Evolutionary conservation across 2,888 invertebrate species (phyloP).

Genomic region (Himalopsyche japonica): DNA sequence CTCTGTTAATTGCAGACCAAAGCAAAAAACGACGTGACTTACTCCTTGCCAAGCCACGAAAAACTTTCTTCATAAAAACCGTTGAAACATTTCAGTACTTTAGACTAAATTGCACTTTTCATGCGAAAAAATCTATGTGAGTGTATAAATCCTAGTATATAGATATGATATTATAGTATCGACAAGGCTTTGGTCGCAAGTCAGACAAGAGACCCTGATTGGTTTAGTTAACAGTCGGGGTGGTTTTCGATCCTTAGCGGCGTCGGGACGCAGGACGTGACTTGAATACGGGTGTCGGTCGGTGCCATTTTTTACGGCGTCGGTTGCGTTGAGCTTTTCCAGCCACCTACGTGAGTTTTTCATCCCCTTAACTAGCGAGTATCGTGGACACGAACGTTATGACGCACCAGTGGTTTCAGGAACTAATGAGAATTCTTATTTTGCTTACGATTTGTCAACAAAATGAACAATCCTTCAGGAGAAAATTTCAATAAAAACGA

Average conservation of each 20-base stretch:
- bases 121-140: background rate
- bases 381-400: background rate
- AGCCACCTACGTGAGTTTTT: background rate
- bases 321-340: background rate
- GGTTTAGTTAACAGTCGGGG: slow-evolving; percentile 39
- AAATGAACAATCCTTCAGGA: no score
- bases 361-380: background rate
- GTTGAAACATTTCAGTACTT: background rate
- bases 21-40: no score
- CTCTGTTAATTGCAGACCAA: no score
- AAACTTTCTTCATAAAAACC: no score
- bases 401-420: background rate
- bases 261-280: slow-evolving; percentile 22
- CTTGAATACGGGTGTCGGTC: slow-evolving; percentile 16
- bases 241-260: slow-evolving; percentile 19
- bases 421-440: no score
- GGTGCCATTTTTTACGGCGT: background rate
- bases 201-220: slow-evolving; percentile 39
- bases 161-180: background rate
- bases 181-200: slow-evolving; percentile 1
- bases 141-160: background rate
- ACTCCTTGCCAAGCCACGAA: no score
- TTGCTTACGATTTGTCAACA: no score
- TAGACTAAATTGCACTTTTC: background rate
- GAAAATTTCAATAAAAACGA: no score